Evolutionary conservation across 2,888 invertebrate genomes (phyloP).

Genomic region (Quadriops clusia): DNA sequence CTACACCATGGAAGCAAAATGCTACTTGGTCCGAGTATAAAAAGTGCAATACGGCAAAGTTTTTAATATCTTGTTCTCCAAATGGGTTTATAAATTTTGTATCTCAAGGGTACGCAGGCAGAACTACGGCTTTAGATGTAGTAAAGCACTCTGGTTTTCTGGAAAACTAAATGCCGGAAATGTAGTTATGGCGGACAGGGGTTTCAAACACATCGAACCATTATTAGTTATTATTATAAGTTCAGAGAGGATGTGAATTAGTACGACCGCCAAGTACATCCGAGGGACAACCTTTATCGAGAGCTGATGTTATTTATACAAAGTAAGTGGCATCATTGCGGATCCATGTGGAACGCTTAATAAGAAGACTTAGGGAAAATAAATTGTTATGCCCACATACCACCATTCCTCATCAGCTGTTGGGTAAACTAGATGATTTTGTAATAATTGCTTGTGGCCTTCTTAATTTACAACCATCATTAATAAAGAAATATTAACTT

Average conservation of each 20-base stretch:
- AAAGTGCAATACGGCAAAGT: conserved; percentile 22
- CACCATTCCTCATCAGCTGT: conserved; percentile 10
- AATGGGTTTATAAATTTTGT: conserved; percentile 24
- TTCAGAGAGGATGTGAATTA: conserved; percentile 12
- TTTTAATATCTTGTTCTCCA: conserved; percentile 17
- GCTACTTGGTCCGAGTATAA: no score
- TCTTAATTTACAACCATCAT: conserved; percentile 15
- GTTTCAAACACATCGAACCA: conserved; percentile 18
- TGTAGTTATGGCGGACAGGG: conserved; percentile 18
- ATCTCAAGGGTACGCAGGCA: conserved; percentile 23
- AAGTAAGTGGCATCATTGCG: conserved; percentile 18
- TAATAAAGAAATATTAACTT: conserved; percentile 9
- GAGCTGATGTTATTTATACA: conserved; percentile 14
- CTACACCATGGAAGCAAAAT: no score
- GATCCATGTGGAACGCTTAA: conserved; percentile 19
- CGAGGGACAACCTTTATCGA: conserved; percentile 11
- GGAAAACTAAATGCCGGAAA: conserved; percentile 12
- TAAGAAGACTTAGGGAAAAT: conserved; percentile 17
- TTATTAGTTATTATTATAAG: no score
- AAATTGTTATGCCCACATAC: conserved; percentile 16
- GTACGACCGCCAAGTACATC: conserved; percentile 17
- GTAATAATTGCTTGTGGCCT: conserved; percentile 13
- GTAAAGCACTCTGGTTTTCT: conserved; percentile 17
- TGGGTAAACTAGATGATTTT: conserved; percentile 11
- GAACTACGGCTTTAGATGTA: conserved; percentile 18